phyloP scores from a whole-genome alignment of 1,140 invertebrate species.

The Drosophila sulfurigaster region DNA sequence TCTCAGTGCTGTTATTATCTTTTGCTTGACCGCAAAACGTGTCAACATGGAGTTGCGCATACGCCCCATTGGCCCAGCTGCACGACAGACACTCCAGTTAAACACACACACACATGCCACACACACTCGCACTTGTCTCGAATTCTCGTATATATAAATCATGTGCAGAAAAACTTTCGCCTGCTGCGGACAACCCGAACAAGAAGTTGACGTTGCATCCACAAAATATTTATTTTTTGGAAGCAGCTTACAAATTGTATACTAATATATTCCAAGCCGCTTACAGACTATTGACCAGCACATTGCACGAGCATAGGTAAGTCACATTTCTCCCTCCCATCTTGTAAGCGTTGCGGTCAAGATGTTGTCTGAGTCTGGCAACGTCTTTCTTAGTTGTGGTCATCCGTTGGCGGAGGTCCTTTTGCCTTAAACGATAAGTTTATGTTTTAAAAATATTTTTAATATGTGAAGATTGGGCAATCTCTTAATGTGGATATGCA shows the following conservation, averaged over 20 bases:
- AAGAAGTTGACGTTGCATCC: slow-evolving; percentile 49
- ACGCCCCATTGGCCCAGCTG: slow-evolving; percentile 37
- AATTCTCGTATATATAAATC: slow-evolving; percentile 68
- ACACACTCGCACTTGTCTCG: slow-evolving; percentile 5
- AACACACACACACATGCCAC: slow-evolving; percentile 11
- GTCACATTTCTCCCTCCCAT: slow-evolving; percentile 5
- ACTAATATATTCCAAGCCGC: slow-evolving; percentile 61
- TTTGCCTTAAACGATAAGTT: slow-evolving; percentile 5
- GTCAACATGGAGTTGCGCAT: slow-evolving; percentile 62
- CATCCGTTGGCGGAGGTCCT: slow-evolving; percentile 10
- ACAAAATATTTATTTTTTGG: slow-evolving; percentile 33
- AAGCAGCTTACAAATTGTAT: slow-evolving; percentile 71
- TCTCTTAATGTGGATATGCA: no score
- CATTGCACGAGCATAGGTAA: slow-evolving; percentile 17
- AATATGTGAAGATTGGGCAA: no score
- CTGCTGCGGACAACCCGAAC: slow-evolving; percentile 44
- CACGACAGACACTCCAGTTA: slow-evolving; percentile 24
- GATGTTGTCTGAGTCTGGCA: slow-evolving; percentile 23
- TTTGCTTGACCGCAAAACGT: slow-evolving; percentile 74
- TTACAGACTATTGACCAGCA: slow-evolving; percentile 55
- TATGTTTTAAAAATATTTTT: neutral
- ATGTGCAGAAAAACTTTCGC: slow-evolving; percentile 52
- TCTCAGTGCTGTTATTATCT: slow-evolving; percentile 64
- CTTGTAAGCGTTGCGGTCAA: slow-evolving; percentile 23
- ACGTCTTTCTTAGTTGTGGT: slow-evolving; percentile 62